phyloP scores from a whole-genome alignment of 2,113 vertebrate genomes.

The Chauna torquata region DNA sequence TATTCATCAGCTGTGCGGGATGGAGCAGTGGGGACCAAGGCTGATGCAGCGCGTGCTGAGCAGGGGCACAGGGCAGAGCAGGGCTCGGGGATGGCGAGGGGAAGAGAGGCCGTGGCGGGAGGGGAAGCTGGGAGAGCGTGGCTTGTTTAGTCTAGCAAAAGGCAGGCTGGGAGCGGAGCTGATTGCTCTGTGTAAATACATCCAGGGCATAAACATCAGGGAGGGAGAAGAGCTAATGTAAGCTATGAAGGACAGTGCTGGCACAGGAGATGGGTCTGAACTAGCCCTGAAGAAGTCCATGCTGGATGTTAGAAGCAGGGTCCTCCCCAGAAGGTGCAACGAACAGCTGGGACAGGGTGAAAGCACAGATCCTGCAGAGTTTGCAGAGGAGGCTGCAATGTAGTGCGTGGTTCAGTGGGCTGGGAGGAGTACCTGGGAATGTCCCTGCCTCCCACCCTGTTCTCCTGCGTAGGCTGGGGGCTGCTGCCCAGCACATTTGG shows the following conservation, averaged over 20 bases:
- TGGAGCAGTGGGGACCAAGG: background rate
- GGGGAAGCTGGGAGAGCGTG: background rate
- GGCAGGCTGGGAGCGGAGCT: background rate
- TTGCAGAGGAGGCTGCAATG: background rate
- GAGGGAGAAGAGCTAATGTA: conserved; percentile 1
- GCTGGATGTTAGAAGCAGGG: background rate
- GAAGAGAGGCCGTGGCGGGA: background rate
- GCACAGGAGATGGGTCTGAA: background rate
- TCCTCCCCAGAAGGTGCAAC: background rate
- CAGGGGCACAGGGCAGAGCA: background rate
- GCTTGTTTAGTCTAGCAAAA: conserved; percentile 61
- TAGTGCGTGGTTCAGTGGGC: rapidly evolving
- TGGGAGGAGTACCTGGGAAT: background rate
- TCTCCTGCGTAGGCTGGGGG: rapidly evolving
- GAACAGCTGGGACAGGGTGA: background rate
- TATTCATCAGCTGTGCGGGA: background rate
- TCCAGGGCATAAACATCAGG: conserved; percentile 23
- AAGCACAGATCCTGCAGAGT: background rate
- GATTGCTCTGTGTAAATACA: conserved; percentile 41
- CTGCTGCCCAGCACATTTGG: background rate
- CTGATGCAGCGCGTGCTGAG: background rate
- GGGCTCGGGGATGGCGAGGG: background rate
- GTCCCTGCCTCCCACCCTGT: background rate
- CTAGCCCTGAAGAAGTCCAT: background rate
- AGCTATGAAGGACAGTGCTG: conserved; percentile 8